Evolutionary conservation across 2,888 invertebrate genomes (phyloP).

Genomic region (Coremacera marginata): DNA sequence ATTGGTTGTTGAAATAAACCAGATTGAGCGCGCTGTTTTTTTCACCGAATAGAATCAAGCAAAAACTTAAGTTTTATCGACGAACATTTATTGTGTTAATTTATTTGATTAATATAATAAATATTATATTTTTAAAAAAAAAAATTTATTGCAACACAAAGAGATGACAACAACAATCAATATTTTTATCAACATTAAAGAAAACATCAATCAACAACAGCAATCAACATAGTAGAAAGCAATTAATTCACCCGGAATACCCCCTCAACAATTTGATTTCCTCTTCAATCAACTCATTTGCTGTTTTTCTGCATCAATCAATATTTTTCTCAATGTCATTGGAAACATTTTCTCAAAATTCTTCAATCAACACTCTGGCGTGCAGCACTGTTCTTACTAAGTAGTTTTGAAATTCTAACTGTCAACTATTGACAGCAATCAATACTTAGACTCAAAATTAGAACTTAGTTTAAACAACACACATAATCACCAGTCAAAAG

Average conservation of each 20-base stretch:
- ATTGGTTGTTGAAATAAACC: no score
- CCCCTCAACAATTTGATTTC: not conserved
- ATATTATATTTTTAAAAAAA: no score
- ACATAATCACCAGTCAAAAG: no score
- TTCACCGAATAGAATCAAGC: no score
- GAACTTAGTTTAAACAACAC: not conserved
- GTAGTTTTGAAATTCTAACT: not conserved
- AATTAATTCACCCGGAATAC: no score
- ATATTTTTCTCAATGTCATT: not conserved
- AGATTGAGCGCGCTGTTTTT: no score
- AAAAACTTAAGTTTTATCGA: no score
- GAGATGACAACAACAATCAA: constrained; percentile 30
- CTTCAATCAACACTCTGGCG: not conserved
- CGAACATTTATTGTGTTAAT: no score
- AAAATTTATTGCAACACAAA: no score
- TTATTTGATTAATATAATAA: no score
- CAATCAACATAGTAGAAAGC: not conserved
- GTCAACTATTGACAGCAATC: constrained; percentile 23
- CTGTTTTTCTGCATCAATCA: not conserved
- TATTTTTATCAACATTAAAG: no score
- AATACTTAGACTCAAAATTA: constrained; percentile 7
- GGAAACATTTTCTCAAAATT: not conserved
- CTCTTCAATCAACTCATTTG: constrained; percentile 11
- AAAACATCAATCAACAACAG: constrained; percentile 35
- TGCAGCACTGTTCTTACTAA: no score